Percentiles rank a stretch among this genome's conserved stretches.
Evolutionary conservation across 2,113 vertebrate genomes (phyloP).

Genomic region (Gopherus flavomarginatus): DNA sequence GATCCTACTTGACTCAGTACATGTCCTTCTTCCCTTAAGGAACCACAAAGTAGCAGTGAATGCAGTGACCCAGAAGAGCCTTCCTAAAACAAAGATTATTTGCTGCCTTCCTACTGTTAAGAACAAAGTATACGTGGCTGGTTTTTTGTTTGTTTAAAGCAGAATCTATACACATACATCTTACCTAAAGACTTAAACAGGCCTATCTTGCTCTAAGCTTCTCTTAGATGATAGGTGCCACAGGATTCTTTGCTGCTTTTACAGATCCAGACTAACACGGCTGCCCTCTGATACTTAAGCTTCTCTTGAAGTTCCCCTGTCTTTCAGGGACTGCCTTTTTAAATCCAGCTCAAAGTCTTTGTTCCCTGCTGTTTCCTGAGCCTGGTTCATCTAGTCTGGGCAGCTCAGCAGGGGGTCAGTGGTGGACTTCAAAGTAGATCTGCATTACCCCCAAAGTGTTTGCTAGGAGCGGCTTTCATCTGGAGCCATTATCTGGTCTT

Average conservation of each 20-base stretch:
- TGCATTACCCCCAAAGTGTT: not conserved
- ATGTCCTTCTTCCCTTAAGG: not conserved
- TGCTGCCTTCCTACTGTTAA: too few species aligned
- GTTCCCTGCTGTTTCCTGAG: not conserved
- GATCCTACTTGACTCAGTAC: not conserved
- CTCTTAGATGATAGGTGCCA: too few species aligned
- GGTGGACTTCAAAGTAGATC: not conserved
- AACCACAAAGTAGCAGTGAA: not conserved
- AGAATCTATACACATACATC: accelerated
- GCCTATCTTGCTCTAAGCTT: not conserved
- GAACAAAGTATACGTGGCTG: not conserved
- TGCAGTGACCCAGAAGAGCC: not conserved
- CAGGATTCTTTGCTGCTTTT: too few species aligned
- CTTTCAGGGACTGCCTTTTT: not conserved
- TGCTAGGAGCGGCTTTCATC: not conserved
- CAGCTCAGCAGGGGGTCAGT: not conserved
- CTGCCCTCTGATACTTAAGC: too few species aligned
- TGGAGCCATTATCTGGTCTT: too few species aligned
- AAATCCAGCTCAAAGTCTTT: not conserved
- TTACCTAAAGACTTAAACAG: not conserved
- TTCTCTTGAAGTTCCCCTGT: not conserved
- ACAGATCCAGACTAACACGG: too few species aligned
- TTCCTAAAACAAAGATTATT: not conserved
- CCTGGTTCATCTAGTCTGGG: not conserved
- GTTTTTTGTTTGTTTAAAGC: not conserved